Evolutionary conservation across 2,888 invertebrate genomes (phyloP), one percentile per base, ranked within the genome.

Genomic region (Himalopsyche japonica): DNA sequence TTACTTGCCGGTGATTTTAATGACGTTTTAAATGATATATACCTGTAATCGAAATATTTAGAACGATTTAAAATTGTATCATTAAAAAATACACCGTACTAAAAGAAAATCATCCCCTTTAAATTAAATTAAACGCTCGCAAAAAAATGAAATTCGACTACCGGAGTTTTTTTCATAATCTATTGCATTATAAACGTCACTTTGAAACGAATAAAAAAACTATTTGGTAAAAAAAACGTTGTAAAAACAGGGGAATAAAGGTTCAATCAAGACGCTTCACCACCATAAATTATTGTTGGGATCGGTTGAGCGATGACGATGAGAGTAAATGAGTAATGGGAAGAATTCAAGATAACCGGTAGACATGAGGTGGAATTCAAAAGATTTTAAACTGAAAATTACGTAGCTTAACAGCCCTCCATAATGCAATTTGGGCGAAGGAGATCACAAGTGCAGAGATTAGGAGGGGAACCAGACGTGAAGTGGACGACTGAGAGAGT

Each of bases 331-430:
- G 83, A 83, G 79, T 80, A 78, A 83, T 83, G 83, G 80, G 34
- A 18, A 43, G 64, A 27, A 27, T 79, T 34, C 48, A 27, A 34
- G 83, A 80, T 83, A 79, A 70, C 79, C 48, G 79, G 34, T 30
- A 70, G 76, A 80, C 76, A 48, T 27, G 76, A 80, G 37, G 80
- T 30, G 76, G 57, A 57, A 77, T 84, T 84, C 84, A 77, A 85
- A 80, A 84, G 83, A 70, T 86, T 86, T 81, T 82, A 85, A 86
- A 86, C 82, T 85, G 80, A 83, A 83, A 87, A 87, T 87, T 87
- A 86, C 86, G 83, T 82, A 86, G 87, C 82, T 87, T 87, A 87
- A 84, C 87, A 84, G 84, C 86, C 87, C 87, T 86, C 81, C 84
- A 86, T 87, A 87, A 87, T 87, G 86, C 86, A 82, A 87, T 87